Evolutionary conservation across 2,113 vertebrate species (phyloP).

Genomic region (Albula glossodonta): DNA sequence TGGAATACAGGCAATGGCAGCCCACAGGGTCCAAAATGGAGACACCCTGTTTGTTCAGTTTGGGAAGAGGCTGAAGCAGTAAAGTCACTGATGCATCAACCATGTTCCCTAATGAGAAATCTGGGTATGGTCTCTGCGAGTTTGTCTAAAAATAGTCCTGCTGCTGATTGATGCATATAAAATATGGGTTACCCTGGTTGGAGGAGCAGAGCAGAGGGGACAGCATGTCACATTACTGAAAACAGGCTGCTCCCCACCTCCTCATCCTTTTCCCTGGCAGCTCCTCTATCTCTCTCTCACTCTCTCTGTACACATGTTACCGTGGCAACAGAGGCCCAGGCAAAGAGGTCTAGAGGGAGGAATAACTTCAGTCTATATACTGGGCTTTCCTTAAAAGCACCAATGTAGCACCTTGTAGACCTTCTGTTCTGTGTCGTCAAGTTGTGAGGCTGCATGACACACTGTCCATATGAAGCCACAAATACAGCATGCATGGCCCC

Average conservation of each 20-base stretch:
- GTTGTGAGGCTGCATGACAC: neutral
- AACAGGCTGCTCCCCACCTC: neutral
- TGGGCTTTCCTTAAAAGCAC: neutral
- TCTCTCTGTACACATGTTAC: slow-evolving; percentile 18
- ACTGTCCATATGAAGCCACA: neutral
- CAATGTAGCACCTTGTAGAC: neutral
- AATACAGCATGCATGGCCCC: neutral
- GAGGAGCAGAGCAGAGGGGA: neutral
- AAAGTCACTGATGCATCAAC: neutral
- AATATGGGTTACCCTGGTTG: neutral
- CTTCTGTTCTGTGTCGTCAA: neutral
- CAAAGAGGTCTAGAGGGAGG: neutral
- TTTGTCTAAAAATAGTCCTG: neutral
- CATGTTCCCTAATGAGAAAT: neutral
- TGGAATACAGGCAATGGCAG: neutral
- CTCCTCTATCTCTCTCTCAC: neutral
- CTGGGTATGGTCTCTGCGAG: neutral
- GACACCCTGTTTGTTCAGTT: too few species aligned
- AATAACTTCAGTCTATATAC: slow-evolving; percentile 8
- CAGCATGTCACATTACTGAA: neutral
- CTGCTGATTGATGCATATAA: neutral
- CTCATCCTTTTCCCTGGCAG: neutral
- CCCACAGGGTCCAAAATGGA: neutral
- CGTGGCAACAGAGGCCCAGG: slow-evolving; percentile 24
- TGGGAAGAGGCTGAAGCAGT: neutral